Conservation (phyloP, 2,888 invertebrate genomes). For the Gandaritis pyraliata region DNA sequence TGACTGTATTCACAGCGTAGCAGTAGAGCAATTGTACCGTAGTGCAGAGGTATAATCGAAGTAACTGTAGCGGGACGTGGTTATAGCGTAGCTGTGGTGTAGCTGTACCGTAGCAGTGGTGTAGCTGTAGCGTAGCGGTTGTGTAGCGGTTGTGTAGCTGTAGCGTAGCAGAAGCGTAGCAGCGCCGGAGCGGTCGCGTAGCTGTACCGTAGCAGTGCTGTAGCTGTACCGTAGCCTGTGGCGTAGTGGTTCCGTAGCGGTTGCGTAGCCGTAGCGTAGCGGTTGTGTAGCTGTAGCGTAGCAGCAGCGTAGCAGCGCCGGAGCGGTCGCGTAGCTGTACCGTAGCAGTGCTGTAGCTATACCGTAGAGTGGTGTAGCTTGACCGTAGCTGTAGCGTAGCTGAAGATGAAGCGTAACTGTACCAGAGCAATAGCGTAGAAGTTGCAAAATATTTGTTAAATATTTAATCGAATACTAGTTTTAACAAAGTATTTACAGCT, state of each 20-base stretch:
- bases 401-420: not conserved
- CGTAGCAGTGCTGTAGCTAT: not conserved
- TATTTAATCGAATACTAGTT: too few relatives aligned
- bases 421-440: too few relatives aligned
- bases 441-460: too few relatives aligned
- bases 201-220: not conserved
- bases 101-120: not conserved
- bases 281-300: conserved; percentile 6
- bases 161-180: too few relatives aligned
- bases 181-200: not conserved
- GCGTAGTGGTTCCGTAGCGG: not conserved
- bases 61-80: not conserved
- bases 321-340: conserved; percentile 3
- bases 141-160: conserved; percentile 2
- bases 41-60: too few relatives aligned
- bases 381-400: not conserved
- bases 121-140: not conserved
- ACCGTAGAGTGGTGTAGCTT: not conserved
- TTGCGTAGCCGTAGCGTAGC: conserved; percentile 1
- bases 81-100: not conserved
- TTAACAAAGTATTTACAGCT: too few relatives aligned
- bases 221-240: conserved; percentile 5
- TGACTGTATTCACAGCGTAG: not conserved
- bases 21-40: not conserved
- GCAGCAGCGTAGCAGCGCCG: not conserved